phyloP scores from a whole-genome alignment of 2,797 vertebrate species.

The Sebastes vulpes region DNA sequence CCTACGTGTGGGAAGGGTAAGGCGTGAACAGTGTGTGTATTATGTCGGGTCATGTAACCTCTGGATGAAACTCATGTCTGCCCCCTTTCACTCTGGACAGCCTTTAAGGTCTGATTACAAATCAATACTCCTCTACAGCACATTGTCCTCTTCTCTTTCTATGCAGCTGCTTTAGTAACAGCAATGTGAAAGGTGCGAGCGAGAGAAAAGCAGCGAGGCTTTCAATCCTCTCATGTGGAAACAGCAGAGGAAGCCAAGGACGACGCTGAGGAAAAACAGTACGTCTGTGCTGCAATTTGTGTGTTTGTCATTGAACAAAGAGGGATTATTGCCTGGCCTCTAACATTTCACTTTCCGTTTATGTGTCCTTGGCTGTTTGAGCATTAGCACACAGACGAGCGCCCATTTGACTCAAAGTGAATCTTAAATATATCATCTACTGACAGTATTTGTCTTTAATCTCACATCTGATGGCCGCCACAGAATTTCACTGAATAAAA shows the following conservation, averaged over 20 bases:
- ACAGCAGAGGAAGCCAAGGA: conserved; percentile 60
- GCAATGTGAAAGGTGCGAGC: conserved; percentile 54
- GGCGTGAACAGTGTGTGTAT: background rate
- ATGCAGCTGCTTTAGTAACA: conserved; percentile 55
- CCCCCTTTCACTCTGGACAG: conserved; percentile 12
- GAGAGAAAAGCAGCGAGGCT: conserved; percentile 51
- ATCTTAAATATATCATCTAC: conserved; percentile 45
- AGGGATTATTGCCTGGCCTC: conserved; percentile 41
- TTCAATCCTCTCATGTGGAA: conserved; percentile 72
- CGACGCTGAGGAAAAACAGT: conserved; percentile 43
- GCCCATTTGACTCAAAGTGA: conserved; percentile 23
- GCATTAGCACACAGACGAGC: conserved; percentile 10
- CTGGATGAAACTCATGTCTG: conserved; percentile 1
- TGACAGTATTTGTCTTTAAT: conserved; percentile 44
- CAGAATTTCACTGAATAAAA: conserved; percentile 35
- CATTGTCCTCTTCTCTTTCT: conserved; percentile 26
- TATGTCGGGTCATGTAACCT: background rate
- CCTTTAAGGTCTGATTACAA: conserved; percentile 40
- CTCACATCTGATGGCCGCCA: conserved; percentile 16
- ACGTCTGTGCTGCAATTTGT: conserved; percentile 39
- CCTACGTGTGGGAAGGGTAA: background rate
- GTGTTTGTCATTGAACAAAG: conserved; percentile 58
- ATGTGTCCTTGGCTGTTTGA: conserved; percentile 34
- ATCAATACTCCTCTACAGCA: conserved; percentile 64
- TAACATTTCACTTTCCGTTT: conserved; percentile 41